Conservation (phyloP, 2,888 invertebrate genomes). For the Drosophila diplacantha region DNA sequence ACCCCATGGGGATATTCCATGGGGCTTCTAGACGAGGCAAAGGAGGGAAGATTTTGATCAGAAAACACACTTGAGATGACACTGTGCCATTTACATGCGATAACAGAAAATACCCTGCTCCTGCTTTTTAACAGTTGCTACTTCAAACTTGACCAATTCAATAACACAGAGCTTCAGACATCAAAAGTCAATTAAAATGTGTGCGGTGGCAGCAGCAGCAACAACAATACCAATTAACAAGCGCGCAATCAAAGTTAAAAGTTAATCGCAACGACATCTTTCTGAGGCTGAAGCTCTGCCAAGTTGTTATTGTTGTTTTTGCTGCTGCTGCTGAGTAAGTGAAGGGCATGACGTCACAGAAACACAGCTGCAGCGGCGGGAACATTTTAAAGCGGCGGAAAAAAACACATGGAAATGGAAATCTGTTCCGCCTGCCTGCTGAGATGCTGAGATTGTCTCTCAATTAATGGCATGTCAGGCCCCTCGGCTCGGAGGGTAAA, state of each 20-base stretch:
- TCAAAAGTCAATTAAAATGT: constrained; percentile 31
- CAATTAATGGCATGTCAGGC: constrained; percentile 28
- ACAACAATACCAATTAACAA: constrained; percentile 19
- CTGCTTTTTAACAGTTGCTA: constrained; percentile 5
- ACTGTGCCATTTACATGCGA: constrained; percentile 14
- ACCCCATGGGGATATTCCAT: background rate
- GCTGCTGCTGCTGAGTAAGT: constrained; percentile 43
- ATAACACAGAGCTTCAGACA: constrained; percentile 20
- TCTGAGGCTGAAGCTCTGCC: constrained; percentile 8
- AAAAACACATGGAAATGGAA: constrained; percentile 26
- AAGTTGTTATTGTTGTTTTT: constrained; percentile 1
- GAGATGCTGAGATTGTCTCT: constrained; percentile 8
- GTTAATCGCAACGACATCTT: constrained; percentile 17
- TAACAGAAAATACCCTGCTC: constrained; percentile 3
- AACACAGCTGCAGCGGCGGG: constrained; percentile 32
- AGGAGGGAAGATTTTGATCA: background rate
- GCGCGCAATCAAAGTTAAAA: constrained; percentile 26
- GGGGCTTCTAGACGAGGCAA: background rate
- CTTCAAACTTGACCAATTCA: constrained; percentile 31
- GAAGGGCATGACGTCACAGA: constrained; percentile 70
- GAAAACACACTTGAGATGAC: background rate
- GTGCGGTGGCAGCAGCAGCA: background rate
- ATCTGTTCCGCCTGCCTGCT: constrained; percentile 23
- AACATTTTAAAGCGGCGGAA: constrained; percentile 6
- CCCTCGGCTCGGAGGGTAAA: constrained; percentile 3